Percentiles rank a stretch among this genome's conserved stretches.
These are phyloP conservation scores for Serripes groenlandicus DNA, from an alignment of 2,888 invertebrate species.

Conservation along the genomic window DNA sequence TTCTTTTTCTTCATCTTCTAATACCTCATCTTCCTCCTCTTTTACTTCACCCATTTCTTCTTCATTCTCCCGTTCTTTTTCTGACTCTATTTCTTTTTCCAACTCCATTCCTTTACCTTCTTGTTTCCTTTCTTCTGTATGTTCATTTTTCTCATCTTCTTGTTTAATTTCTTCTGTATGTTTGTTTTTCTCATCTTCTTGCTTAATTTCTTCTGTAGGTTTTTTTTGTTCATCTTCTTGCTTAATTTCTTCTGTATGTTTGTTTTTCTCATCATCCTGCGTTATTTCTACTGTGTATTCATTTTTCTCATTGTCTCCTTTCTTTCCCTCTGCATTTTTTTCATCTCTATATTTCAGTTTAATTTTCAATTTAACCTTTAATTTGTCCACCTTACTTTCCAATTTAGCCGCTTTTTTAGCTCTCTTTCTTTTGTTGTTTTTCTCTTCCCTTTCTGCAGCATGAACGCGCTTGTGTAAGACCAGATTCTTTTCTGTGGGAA, in stretches of 20 bases:
- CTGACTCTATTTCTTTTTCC: not conserved
- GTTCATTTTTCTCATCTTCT: not conserved
- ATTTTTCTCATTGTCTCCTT: too few relatives aligned
- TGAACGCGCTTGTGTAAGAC: not conserved
- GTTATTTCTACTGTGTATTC: not conserved
- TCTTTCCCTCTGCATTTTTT: too few relatives aligned
- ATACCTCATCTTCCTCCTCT: not conserved
- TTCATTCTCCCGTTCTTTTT: not conserved
- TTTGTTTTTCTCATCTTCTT: not conserved
- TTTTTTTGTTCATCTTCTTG: not conserved
- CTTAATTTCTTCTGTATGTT: not conserved
- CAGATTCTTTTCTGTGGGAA: conserved; percentile 7
- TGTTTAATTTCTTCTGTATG: not conserved
- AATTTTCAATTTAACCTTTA: too few relatives aligned
- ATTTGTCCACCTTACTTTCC: too few relatives aligned
- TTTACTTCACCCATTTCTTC: not conserved
- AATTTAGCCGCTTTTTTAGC: not conserved
- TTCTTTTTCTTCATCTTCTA: not conserved
- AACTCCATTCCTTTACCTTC: not conserved
- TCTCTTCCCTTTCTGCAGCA: not conserved
- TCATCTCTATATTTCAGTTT: too few relatives aligned
- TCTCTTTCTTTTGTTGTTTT: not conserved
- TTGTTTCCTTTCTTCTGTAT: not conserved
- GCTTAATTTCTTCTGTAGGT: not conserved
- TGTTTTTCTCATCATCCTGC: not conserved